A percentile compares a stretch with the other conserved stretches of the same genome.
phyloP scores from a whole-genome alignment of 2,113 vertebrate species.

The Clarias gariepinus region DNA sequence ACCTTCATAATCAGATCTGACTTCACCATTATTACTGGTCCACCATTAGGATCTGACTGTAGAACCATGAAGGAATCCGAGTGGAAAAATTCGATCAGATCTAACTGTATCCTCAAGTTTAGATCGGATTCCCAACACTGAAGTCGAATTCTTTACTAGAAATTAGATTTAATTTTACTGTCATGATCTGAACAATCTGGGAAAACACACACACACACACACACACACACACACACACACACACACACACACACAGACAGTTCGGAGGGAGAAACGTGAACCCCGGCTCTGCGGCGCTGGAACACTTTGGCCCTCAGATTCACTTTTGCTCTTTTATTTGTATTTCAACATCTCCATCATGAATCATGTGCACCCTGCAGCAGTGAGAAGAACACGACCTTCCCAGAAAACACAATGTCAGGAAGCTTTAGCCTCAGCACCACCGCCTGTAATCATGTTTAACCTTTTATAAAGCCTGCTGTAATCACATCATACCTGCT shows the following conservation, averaged over 20 bases:
- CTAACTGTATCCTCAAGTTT: neutral
- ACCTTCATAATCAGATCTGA: neutral
- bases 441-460: constrained; percentile 25
- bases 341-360: constrained; percentile 23
- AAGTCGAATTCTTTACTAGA: neutral
- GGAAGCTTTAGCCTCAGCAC: constrained; percentile 31
- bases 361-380: constrained; percentile 35
- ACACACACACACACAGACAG: neutral
- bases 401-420: constrained; percentile 32
- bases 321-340: constrained; percentile 39
- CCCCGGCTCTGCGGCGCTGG: neutral
- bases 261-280: neutral
- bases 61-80: neutral
- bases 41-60: neutral
- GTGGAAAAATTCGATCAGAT: neutral
- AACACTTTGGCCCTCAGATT: neutral
- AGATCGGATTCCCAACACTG: neutral
- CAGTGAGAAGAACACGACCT: constrained; percentile 14
- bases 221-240: too few relatives aligned
- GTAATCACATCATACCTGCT: constrained; percentile 30
- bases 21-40: neutral
- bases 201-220: too few relatives aligned
- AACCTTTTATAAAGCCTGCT: constrained; percentile 37
- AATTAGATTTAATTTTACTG: neutral
- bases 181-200: too few relatives aligned